phyloP scores from a whole-genome alignment of 2,888 invertebrate species.

The Himalopsyche kuldschensis region DNA sequence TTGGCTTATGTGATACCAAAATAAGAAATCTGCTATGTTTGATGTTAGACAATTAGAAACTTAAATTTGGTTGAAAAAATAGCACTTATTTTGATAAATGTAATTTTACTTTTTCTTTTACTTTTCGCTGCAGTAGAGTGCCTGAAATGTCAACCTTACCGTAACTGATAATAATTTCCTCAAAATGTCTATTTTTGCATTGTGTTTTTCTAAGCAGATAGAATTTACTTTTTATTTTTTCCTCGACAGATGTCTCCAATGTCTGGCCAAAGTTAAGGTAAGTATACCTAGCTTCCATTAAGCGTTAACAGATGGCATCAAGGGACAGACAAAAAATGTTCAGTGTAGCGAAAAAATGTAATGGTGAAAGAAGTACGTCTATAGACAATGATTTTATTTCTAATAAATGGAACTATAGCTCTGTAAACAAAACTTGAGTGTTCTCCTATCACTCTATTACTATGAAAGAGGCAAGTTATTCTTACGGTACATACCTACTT shows the following conservation, averaged over 20 bases:
- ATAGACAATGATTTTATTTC: conserved; percentile 4
- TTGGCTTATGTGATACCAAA: too few relatives aligned
- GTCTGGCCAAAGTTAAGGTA: not conserved
- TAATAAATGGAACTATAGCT: not conserved
- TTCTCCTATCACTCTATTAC: too few relatives aligned
- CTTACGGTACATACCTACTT: too few relatives aligned
- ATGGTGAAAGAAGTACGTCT: not conserved
- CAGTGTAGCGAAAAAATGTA: not conserved
- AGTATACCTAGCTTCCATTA: not conserved
- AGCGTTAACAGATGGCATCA: not conserved
- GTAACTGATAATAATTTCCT: not conserved
- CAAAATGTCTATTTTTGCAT: conserved; percentile 2
- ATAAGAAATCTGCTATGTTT: too few relatives aligned
- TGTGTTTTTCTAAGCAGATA: conserved; percentile 7
- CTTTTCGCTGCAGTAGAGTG: not conserved
- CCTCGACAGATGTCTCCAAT: not conserved
- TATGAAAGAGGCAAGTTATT: too few relatives aligned
- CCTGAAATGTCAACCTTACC: not conserved
- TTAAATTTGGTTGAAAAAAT: too few relatives aligned
- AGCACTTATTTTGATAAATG: too few relatives aligned
- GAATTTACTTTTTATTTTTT: conserved; percentile 11
- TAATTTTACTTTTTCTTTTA: not conserved
- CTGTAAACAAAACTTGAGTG: not conserved
- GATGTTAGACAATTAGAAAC: too few relatives aligned
- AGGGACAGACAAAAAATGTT: not conserved